Percentiles rank a stretch among this genome's conserved stretches.
Evolutionary conservation across 2,888 invertebrate species (phyloP).

Genomic region (Lomographa bimaculata): DNA sequence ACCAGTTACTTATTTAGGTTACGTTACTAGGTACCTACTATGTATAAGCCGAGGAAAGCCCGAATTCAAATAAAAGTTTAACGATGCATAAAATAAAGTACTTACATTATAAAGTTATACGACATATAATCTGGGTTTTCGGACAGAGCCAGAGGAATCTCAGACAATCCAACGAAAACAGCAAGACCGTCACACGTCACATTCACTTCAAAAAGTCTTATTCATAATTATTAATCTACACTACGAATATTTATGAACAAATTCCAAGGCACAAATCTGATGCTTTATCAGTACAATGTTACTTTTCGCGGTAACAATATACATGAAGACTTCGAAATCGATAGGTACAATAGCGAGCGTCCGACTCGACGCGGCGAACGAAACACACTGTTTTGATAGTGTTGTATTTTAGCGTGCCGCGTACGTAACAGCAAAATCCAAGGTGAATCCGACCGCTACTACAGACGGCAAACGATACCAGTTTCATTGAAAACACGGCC

Average conservation of each 20-base stretch:
- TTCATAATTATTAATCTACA: constrained; percentile 19
- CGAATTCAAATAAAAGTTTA: no score
- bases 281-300: constrained; percentile 13
- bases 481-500: constrained; percentile 47
- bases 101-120: constrained; percentile 50
- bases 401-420: constrained; percentile 78
- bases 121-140: constrained; percentile 41
- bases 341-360: constrained; percentile 46
- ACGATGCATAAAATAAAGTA: no score
- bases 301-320: constrained; percentile 39
- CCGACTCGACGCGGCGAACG: constrained; percentile 51
- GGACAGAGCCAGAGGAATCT: constrained; percentile 53
- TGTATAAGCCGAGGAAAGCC: no score
- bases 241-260: constrained; percentile 32
- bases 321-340: constrained; percentile 28
- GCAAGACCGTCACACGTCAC: constrained; percentile 50
- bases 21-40: no score
- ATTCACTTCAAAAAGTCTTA: constrained; percentile 49
- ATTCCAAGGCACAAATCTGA: constrained; percentile 40
- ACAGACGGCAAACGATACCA: constrained; percentile 46
- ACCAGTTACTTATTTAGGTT: no score
- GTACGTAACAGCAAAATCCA: constrained; percentile 70
- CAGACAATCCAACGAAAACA: constrained; percentile 55
- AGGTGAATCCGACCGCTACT: constrained; percentile 69
- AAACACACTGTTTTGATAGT: constrained; percentile 79